phyloP scores from a whole-genome alignment of 2,113 vertebrate species.

The mouse (Mus musculus) region DNA sequence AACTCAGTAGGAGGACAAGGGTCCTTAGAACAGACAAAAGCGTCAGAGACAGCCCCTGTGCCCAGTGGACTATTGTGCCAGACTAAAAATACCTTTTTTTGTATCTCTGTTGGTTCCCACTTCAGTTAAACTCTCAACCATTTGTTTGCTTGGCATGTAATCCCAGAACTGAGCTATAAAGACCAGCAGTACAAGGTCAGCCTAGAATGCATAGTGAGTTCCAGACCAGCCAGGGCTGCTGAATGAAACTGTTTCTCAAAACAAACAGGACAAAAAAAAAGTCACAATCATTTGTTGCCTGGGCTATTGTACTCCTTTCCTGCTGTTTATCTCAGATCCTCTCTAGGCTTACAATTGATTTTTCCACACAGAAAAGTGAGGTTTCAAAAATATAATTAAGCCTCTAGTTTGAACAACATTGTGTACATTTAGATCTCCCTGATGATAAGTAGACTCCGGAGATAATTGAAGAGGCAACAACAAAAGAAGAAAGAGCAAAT shows the following conservation, averaged over 20 bases:
- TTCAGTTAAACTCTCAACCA: background rate
- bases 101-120: background rate
- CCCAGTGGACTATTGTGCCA: background rate
- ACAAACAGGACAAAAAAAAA: background rate
- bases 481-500: slow-evolving; percentile 17
- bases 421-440: background rate
- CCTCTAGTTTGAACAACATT: slow-evolving; percentile 33
- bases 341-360: background rate
- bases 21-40: background rate
- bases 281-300: background rate
- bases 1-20: background rate
- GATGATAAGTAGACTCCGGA: slow-evolving; percentile 1
- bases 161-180: background rate
- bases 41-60: background rate
- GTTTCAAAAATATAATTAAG: slow-evolving; percentile 48
- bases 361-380: slow-evolving; percentile 8
- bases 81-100: background rate
- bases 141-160: background rate
- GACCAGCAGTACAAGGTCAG: background rate
- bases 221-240: background rate
- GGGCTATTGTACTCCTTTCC: background rate
- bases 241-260: background rate
- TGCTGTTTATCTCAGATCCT: background rate
- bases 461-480: background rate
- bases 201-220: background rate